Base-by-base conservation (phyloP, 2,113 vertebrate genomes). In the Chlorocebus sabaeus region DNA sequence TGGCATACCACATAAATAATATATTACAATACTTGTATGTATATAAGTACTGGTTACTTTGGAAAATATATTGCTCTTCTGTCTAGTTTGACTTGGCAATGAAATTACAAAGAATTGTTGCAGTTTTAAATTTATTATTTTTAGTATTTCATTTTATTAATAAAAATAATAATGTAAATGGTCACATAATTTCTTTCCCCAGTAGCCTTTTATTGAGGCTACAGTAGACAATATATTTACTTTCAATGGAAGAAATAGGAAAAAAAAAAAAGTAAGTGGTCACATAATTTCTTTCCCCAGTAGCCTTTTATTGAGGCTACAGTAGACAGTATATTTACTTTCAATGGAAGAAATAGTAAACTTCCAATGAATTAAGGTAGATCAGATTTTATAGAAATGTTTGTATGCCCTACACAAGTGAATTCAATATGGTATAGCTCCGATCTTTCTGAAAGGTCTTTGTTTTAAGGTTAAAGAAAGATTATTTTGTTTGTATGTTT, bases 401-500 rank as follows among this genome's bases (percentile, higher is more conserved):
- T 92, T 76, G 1, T 43, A 94, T 96, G 32, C 93, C 93, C 93
- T 96, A 48, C 92, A 93, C 83, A 64, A 96, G 83, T 95, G 92
- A 93, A 95, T 98, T 96, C 38, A 96, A 90, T 25, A 48, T 89
- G 3, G 86, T 38, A 94, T 94, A 68, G 38, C 16, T 95, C 35
- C 88, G 25, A 84, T 95, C 82, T 83, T 91, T 59, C 75, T 92
- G 76, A 97, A 96, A 97, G 67, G 68, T 96, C 72, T 22, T 20
- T 95, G 43, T 93, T 98, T 98, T 94, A 97, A 96, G 88, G 85
- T 91, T 48, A 94, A 92, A 95, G 73, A 70, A 86, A 43, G 8
- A 0, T 95, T 75, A 32, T 68, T 48, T n/a, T 81, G 75, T 90
- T 93, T 86, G 57, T 83, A 35, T 94, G 76, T 88, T 98, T 98